Evolutionary conservation across 2,797 vertebrate genomes (phyloP).

Genomic region (Sitta carolinensis): DNA sequence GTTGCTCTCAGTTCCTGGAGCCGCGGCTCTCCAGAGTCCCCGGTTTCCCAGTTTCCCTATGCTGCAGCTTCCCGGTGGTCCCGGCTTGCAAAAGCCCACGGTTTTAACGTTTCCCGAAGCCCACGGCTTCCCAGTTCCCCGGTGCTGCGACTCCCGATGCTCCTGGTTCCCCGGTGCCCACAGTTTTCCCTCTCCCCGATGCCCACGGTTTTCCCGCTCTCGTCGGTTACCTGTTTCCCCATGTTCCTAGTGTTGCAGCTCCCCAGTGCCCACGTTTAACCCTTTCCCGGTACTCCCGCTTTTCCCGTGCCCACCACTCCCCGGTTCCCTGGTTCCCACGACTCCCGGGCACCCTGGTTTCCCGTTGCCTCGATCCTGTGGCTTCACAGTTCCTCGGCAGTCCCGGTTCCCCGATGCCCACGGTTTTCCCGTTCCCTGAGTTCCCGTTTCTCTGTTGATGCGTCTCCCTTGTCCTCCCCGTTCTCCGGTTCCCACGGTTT

Average conservation of each 20-base stretch:
- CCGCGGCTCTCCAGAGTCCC: background rate
- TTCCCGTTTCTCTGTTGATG: background rate
- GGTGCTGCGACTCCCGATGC: background rate
- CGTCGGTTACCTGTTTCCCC: background rate
- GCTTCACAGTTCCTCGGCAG: background rate
- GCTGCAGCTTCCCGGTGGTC: background rate
- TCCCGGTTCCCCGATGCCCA: background rate
- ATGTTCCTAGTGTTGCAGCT: background rate
- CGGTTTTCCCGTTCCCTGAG: background rate
- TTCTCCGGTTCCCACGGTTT: background rate
- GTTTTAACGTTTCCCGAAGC: background rate
- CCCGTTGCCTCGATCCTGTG: background rate
- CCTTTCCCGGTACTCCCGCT: background rate
- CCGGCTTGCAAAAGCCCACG: background rate
- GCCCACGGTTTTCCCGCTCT: background rate
- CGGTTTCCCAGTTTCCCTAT: background rate
- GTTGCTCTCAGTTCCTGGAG: background rate
- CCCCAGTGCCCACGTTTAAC: background rate
- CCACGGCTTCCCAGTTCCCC: background rate
- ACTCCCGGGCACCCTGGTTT: background rate
- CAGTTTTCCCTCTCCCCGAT: background rate
- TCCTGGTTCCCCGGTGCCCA: background rate
- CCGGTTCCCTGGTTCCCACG: background rate
- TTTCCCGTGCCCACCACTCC: background rate
- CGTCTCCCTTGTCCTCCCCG: background rate